Evolutionary conservation across 92 coral and sea anemone species (phyloP).

Genomic region (Porites rus): DNA sequence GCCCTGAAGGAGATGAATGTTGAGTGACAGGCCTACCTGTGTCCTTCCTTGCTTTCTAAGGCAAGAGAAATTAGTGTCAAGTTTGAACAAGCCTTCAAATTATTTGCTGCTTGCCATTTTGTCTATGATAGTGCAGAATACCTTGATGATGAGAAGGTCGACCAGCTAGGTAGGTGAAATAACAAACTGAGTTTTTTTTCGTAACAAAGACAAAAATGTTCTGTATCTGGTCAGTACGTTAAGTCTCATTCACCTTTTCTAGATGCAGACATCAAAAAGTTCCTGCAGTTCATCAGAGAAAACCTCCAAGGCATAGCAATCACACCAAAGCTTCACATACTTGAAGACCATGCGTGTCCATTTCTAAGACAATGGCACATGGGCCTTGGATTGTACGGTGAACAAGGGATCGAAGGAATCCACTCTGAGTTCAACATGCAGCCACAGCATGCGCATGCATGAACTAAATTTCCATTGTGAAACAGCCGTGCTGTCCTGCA

Average conservation of each 20-base stretch:
- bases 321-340: constrained; percentile 41
- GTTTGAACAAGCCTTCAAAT: constrained; percentile 25
- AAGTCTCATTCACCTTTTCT: too few relatives aligned
- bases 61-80: constrained; percentile 43
- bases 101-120: constrained; percentile 46
- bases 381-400: constrained; percentile 36
- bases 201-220: too few relatives aligned
- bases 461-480: background rate
- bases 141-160: constrained; percentile 38
- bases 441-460: background rate
- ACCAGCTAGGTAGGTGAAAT: constrained; percentile 12
- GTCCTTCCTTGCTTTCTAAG: constrained; percentile 37
- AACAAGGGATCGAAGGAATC: constrained; percentile 14
- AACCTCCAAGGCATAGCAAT: constrained; percentile 22
- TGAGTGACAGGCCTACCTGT: constrained; percentile 44
- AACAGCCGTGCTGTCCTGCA: constrained; percentile 47
- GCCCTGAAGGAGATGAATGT: constrained; percentile 35
- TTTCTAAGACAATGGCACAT: constrained; percentile 42
- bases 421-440: constrained; percentile 31
- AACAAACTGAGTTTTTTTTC: background rate
- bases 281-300: background rate
- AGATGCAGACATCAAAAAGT: constrained; percentile 28
- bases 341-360: constrained; percentile 48
- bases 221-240: too few relatives aligned
- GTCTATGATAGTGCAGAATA: constrained; percentile 43